A percentile compares a stretch with the other conserved stretches of the same genome.
Evolutionary conservation across 2,113 vertebrate genomes (phyloP).

Genomic region (Equus przewalskii): DNA sequence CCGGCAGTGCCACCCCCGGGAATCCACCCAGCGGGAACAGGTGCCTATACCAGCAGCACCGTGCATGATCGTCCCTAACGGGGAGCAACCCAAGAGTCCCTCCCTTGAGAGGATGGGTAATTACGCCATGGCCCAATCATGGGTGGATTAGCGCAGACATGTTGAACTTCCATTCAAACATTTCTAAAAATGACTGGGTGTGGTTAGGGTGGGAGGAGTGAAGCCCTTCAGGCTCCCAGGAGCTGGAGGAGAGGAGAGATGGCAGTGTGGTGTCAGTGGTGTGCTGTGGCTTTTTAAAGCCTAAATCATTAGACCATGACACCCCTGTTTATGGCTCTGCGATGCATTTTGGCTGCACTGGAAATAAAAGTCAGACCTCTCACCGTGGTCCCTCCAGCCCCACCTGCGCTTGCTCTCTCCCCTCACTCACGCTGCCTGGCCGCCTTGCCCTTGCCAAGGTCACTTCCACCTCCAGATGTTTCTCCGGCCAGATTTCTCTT

Average conservation of each 20-base stretch:
- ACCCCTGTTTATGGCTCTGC: neutral
- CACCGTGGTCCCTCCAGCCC: neutral
- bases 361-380: neutral
- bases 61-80: neutral
- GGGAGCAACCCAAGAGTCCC: neutral
- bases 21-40: neutral
- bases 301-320: neutral
- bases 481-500: neutral
- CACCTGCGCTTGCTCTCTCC: neutral
- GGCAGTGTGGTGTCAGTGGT: neutral
- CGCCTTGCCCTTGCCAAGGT: neutral
- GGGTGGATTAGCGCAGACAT: neutral
- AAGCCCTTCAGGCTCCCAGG: neutral
- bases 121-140: neutral
- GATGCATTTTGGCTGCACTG: neutral
- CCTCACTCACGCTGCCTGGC: no score
- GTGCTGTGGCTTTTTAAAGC: neutral
- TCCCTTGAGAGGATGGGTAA: neutral
- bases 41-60: fast-evolving
- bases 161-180: neutral
- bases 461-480: neutral
- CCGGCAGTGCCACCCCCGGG: no score
- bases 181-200: conserved; percentile 53
- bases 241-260: neutral
- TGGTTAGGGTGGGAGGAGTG: neutral